phyloP scores from a whole-genome alignment of 1,140 invertebrate genomes.

The Drosophila hydei region DNA sequence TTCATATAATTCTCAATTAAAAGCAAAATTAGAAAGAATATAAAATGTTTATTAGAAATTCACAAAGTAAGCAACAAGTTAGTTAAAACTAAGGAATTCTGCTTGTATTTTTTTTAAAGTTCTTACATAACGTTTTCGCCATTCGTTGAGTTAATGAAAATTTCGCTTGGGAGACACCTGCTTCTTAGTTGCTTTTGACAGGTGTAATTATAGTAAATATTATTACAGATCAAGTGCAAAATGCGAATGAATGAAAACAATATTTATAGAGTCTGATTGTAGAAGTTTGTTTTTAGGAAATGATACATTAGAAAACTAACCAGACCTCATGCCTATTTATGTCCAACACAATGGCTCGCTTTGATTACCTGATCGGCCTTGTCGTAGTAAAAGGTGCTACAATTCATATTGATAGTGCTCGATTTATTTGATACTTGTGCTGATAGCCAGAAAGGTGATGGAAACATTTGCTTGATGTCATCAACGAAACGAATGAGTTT shows the following conservation, averaged over 20 bases:
- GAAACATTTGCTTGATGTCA: slow-evolving; percentile 59
- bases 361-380: slow-evolving; percentile 59
- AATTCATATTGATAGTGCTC: slow-evolving; percentile 44
- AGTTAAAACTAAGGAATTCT: no score
- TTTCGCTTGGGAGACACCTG: neutral
- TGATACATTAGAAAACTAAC: neutral
- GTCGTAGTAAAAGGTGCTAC: slow-evolving; percentile 31
- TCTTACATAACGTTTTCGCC: neutral
- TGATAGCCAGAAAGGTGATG: slow-evolving; percentile 18
- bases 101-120: no score
- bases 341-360: neutral
- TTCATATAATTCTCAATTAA: neutral
- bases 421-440: slow-evolving; percentile 53
- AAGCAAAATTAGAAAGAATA: no score
- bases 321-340: slow-evolving; percentile 54
- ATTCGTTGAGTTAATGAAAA: neutral
- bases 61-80: no score
- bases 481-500: slow-evolving; percentile 47
- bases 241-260: neutral
- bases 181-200: neutral
- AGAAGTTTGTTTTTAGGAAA: neutral
- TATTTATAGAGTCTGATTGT: slow-evolving; percentile 3
- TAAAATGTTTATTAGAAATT: no score
- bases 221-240: neutral
- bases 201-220: neutral